These are phyloP conservation scores for Mirza zaza DNA, from an alignment of 2,113 vertebrate genomes.

Conservation along the genomic window DNA sequence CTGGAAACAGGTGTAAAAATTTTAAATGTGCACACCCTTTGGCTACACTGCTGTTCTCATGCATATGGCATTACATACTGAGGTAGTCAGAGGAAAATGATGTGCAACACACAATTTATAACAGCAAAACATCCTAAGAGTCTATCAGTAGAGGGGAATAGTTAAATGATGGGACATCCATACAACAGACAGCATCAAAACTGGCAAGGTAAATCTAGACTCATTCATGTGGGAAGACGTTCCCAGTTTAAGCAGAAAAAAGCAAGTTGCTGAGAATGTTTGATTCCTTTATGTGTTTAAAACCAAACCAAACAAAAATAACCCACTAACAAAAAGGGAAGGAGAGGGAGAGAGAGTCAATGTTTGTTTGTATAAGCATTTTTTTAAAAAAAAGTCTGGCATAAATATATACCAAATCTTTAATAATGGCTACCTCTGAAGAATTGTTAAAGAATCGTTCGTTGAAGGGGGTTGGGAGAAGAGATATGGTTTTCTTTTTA, in stretches of 20 bases:
- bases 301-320: background rate
- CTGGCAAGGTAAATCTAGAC: background rate
- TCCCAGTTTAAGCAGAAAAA: background rate
- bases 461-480: background rate
- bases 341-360: background rate
- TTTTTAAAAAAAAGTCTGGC: background rate
- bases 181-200: background rate
- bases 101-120: too few relatives aligned
- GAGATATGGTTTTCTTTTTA: background rate
- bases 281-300: background rate
- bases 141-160: background rate
- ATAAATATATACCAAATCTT: background rate
- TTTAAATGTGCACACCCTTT: background rate
- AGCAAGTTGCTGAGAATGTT: background rate
- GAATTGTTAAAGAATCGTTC: background rate
- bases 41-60: background rate
- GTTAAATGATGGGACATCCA: background rate
- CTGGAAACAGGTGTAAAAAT: background rate
- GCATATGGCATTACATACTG: rapidly evolving
- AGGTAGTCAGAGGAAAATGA: rapidly evolving
- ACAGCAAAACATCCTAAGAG: background rate
- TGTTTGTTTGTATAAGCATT: background rate
- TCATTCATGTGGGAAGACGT: background rate
- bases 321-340: background rate
- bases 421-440: background rate